A percentile compares a stretch with the other conserved stretches of the same genome.
phyloP scores from a whole-genome alignment of 2,113 vertebrate genomes.

The Callionymus lyra region DNA sequence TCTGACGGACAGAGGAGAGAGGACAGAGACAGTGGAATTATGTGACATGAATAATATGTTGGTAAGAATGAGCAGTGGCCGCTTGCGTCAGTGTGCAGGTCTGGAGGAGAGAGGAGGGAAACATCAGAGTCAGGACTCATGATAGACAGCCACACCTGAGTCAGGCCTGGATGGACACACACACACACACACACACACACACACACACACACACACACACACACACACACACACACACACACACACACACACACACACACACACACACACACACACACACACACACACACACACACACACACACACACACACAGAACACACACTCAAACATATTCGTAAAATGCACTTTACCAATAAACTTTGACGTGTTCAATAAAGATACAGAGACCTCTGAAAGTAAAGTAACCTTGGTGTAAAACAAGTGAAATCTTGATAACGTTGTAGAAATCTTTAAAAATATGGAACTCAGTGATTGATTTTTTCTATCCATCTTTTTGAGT shows the following conservation, averaged over 20 bases:
- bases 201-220: slow-evolving; percentile 3
- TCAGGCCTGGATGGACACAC: slow-evolving; percentile 28
- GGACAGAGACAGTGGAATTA: slow-evolving; percentile 53
- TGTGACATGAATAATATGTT: slow-evolving; percentile 65
- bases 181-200: background rate
- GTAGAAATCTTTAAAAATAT: no score
- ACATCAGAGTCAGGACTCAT: slow-evolving; percentile 22
- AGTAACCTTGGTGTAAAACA: no score
- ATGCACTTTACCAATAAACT: no score
- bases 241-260: slow-evolving; percentile 4
- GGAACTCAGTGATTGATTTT: no score
- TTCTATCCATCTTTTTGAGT: no score
- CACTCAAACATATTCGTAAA: no score
- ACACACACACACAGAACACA: slow-evolving; percentile 5
- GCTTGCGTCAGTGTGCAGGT: slow-evolving; percentile 58
- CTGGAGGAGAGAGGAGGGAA: slow-evolving; percentile 14
- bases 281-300: background rate
- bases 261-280: slow-evolving; percentile 3
- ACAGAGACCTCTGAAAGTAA: no score
- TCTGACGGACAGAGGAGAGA: slow-evolving; percentile 38
- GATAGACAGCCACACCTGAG: slow-evolving; percentile 53
- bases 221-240: background rate
- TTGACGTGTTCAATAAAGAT: no score
- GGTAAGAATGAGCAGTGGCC: slow-evolving; percentile 49
- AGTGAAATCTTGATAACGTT: no score